phyloP scores from a whole-genome alignment of 2,888 invertebrate genomes.

The Vesta saturnalis region DNA sequence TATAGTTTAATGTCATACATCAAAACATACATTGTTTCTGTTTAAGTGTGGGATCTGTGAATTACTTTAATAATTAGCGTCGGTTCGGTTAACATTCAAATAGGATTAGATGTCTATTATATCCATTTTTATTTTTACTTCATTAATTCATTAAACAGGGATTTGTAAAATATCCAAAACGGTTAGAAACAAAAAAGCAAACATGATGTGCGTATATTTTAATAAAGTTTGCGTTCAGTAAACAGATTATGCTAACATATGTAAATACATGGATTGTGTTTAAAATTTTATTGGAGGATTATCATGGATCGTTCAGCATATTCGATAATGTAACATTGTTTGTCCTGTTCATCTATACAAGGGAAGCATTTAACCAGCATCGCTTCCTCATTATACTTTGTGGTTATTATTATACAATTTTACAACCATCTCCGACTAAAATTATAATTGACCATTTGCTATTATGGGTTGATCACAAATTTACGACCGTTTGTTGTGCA shows the following conservation, averaged over 20 bases:
- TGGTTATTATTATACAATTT: constrained; percentile 22
- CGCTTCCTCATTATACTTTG: constrained; percentile 12
- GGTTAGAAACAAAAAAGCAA: neutral
- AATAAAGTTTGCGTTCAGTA: constrained; percentile 3
- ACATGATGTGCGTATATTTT: neutral
- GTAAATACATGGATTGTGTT: constrained; percentile 23
- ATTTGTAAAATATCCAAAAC: no score
- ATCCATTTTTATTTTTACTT: no score
- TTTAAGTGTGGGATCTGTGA: no score
- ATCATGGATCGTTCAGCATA: constrained; percentile 26
- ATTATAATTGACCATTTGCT: constrained; percentile 5
- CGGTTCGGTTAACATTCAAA: no score
- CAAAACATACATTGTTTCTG: no score
- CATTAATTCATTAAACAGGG: no score
- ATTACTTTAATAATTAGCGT: no score
- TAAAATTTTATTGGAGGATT: constrained; percentile 31
- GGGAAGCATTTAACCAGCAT: constrained; percentile 17
- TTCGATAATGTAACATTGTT: constrained; percentile 31
- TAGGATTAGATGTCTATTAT: no score
- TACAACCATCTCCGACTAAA: constrained; percentile 1
- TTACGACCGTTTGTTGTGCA: neutral
- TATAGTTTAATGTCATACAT: no score
- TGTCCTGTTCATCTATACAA: constrained; percentile 27
- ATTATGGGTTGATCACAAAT: neutral
- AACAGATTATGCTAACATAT: constrained; percentile 31